Base-by-base conservation (phyloP, 2,113 vertebrate species). In the Illadopsis cleaveri region DNA sequence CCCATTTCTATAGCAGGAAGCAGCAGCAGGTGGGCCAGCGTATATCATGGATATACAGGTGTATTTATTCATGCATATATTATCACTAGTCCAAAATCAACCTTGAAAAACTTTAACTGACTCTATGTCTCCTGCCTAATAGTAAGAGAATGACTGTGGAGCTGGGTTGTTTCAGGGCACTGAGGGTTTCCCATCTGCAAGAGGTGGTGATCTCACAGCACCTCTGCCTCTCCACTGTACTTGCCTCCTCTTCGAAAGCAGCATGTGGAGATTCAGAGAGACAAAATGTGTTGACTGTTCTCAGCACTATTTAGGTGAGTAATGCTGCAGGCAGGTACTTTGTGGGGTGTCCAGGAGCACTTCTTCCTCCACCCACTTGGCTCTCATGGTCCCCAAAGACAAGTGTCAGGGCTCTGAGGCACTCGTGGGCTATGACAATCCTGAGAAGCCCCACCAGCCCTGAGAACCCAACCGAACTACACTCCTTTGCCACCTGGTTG, bases 401-500 rank as follows among this genome's bases (percentile, higher is more conserved):
- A 47, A 24, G 4, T 69, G 15, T 24, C 51, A 62, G 27, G 58
- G 42, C 51, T 22, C 37, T 57, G 62, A 40, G 37, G 33, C 30
- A 42, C 6, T 47, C 0, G 0, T 24, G 40, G 15, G 22, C 66
- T 60, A 1, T 11, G 21, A 37, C 47, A 72, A 35, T 53, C n/a
- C 15, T 76, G 51, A 40, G 19, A 30, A 86, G 20, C 42, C 68
- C 31, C n/a, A 70, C 10, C 3, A 12, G 22, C 56, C 61, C 71
- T 70, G 82, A 44, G 42, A 35, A 47, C 6, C 22, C 33, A 31
- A 14, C 12, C 11, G 33, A 70, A 20, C 31, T 68, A 17, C 12
- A 8, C 10, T 61, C 5, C 27, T 48, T 47, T 81, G 57, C 54
- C 38, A 58, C 18, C 53, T 10, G 4, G 6, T 47, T 31, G 40